Evolutionary conservation across 2,113 vertebrate genomes (phyloP).

Genomic region (Poicephalus gulielmi): DNA sequence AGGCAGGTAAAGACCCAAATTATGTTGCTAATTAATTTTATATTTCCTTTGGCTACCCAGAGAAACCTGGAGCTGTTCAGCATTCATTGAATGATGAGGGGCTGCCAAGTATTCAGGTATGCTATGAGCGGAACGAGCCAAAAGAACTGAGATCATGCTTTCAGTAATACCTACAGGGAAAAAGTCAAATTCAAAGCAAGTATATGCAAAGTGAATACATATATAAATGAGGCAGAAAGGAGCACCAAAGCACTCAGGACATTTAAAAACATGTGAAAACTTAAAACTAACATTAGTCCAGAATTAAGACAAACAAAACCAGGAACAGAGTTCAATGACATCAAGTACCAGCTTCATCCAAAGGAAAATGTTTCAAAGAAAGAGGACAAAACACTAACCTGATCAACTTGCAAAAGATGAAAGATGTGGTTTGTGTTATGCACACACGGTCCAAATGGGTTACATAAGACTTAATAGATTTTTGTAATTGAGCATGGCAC

Average conservation of each 20-base stretch:
- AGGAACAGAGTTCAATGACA: not conserved
- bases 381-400: not conserved
- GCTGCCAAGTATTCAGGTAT: conserved; percentile 78
- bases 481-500: conserved; percentile 8
- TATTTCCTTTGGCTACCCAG: conserved; percentile 77
- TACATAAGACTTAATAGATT: not conserved
- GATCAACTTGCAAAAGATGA: not conserved
- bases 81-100: not conserved
- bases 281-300: not conserved
- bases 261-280: not conserved
- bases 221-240: not conserved
- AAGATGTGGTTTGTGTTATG: not conserved
- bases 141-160: conserved; percentile 70
- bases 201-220: conserved; percentile 19
- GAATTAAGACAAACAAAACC: not conserved
- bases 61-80: conserved; percentile 67
- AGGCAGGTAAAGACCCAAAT: conserved; percentile 77
- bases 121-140: conserved; percentile 50
- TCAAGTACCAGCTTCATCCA: not conserved
- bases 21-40: conserved; percentile 83
- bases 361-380: not conserved
- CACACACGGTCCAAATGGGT: not conserved
- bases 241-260: not conserved
- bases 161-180: conserved; percentile 43
- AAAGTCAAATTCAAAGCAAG: conserved; percentile 49